Percentiles rank a stretch among this genome's conserved stretches.
Conservation (phyloP, 2,113 vertebrate species). For the Glaucidium brasilianum region DNA sequence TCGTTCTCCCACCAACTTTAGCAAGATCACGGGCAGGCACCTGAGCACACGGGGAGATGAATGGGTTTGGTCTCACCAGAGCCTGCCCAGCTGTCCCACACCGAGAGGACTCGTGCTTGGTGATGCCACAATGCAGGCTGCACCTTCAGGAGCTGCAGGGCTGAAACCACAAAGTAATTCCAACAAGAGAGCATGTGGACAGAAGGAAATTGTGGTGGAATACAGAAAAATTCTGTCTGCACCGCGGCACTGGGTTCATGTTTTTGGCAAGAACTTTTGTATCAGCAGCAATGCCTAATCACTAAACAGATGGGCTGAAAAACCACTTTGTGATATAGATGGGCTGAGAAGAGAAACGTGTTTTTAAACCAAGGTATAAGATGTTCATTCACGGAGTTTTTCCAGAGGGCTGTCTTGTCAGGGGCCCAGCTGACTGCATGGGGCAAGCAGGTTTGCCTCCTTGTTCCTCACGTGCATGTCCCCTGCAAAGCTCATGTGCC, state of each 20-base stretch:
- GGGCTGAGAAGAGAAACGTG: background rate
- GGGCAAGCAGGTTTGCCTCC: background rate
- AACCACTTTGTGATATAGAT: background rate
- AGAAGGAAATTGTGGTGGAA: background rate
- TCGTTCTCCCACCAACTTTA: background rate
- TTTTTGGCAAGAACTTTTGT: background rate
- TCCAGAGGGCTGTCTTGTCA: background rate
- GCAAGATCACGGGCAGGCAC: background rate
- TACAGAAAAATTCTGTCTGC: background rate
- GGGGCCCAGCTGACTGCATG: background rate
- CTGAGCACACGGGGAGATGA: rapidly evolving
- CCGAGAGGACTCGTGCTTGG: rapidly evolving
- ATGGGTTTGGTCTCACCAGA: background rate
- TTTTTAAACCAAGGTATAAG: background rate
- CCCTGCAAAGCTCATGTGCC: background rate
- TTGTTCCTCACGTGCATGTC: background rate
- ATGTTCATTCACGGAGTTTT: background rate
- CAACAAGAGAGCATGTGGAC: background rate
- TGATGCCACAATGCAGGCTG: background rate
- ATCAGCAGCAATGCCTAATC: background rate
- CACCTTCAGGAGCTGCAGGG: background rate
- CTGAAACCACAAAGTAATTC: background rate
- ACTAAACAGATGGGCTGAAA: constrained; percentile 15
- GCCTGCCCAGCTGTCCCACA: background rate
- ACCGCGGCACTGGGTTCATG: rapidly evolving